phyloP scores from a whole-genome alignment of 2,113 vertebrate genomes.

The Addax nasomaculatus region DNA sequence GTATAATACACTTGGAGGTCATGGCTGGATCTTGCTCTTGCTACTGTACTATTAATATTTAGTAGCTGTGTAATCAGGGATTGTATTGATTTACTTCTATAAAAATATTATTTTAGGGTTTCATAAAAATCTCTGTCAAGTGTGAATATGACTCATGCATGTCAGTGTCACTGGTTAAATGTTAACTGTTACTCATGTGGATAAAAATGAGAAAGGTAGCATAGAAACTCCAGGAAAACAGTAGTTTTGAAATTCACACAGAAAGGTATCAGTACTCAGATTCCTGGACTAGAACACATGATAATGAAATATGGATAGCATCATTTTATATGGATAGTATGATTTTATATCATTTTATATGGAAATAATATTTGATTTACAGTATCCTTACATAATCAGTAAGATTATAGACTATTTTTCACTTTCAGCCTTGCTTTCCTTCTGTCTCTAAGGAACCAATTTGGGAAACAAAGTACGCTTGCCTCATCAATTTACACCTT shows the following conservation, averaged over 20 bases:
- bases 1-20: too few species aligned
- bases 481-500: background rate
- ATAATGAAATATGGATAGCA: background rate
- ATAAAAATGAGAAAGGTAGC: background rate
- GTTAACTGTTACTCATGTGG: background rate
- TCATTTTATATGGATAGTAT: background rate
- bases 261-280: background rate
- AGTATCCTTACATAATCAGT: background rate
- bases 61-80: background rate
- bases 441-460: background rate
- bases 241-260: background rate
- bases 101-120: background rate
- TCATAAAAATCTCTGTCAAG: background rate
- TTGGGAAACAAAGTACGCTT: background rate
- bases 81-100: background rate
- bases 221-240: background rate
- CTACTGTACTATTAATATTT: background rate
- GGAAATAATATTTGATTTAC: background rate
- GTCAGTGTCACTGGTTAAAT: background rate
- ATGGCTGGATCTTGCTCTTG: background rate
- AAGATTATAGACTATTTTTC: background rate
- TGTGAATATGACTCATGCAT: background rate
- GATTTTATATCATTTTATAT: background rate
- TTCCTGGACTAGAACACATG: background rate
- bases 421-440: background rate